Evolutionary conservation across 2,888 invertebrate species (phyloP).

Genomic region (Agrotis clavis): DNA sequence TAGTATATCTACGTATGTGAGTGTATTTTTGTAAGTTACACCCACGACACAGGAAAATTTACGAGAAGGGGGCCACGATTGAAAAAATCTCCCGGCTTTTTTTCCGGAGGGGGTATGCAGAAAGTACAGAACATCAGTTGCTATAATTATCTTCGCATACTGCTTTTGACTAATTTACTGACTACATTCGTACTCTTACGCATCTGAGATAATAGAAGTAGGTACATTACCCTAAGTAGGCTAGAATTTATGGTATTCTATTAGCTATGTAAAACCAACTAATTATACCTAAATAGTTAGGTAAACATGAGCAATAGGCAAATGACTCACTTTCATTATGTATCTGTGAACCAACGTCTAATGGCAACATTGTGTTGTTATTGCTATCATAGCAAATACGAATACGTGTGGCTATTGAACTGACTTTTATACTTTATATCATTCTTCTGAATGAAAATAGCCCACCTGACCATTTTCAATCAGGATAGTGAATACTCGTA

Average conservation of each 20-base stretch:
- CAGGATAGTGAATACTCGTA: too few relatives aligned
- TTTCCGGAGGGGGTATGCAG: not conserved
- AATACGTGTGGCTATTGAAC: not conserved
- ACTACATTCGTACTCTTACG: too few relatives aligned
- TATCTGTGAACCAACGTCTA: slow-evolving; percentile 28
- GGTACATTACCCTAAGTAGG: too few relatives aligned
- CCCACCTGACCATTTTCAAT: too few relatives aligned
- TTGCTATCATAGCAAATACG: not conserved
- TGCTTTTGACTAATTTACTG: not conserved
- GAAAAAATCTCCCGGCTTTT: too few relatives aligned
- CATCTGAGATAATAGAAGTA: not conserved
- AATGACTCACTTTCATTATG: slow-evolving; percentile 9
- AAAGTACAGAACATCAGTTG: not conserved
- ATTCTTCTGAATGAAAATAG: not conserved
- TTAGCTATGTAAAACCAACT: not conserved
- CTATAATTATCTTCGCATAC: not conserved
- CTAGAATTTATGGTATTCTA: not conserved
- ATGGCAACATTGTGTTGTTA: slow-evolving; percentile 45
- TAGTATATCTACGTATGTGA: too few relatives aligned
- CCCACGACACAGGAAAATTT: too few relatives aligned
- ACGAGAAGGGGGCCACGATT: too few relatives aligned
- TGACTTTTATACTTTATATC: not conserved
- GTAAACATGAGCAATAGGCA: not conserved
- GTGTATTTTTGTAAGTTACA: too few relatives aligned
- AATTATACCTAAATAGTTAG: not conserved